A percentile compares a stretch with the other conserved stretches of the same genome.
Conservation (phyloP, 2,888 invertebrate species). For the Lysandra coridon region DNA sequence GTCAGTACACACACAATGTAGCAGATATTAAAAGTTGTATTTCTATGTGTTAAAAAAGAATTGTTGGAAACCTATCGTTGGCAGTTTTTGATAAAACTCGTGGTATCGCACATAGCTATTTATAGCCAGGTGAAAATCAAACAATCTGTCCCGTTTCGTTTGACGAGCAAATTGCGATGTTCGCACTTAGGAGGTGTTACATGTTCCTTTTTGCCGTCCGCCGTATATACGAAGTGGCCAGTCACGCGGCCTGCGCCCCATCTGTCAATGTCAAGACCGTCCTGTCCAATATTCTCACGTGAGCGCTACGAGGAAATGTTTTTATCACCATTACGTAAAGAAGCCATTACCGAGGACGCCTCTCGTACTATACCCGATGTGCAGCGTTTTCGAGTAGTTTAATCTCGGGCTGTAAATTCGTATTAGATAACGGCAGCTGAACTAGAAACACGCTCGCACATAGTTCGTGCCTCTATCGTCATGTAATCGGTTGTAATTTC, state of each 20-base stretch:
- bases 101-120: not conserved
- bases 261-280: constrained; percentile 63
- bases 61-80: not conserved
- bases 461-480: constrained; percentile 59
- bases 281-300: constrained; percentile 61
- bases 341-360: constrained; percentile 63
- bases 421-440: constrained; percentile 65
- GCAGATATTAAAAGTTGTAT: not conserved
- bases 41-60: not conserved
- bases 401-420: constrained; percentile 69
- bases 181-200: constrained; percentile 43
- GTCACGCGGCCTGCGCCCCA: constrained; percentile 52
- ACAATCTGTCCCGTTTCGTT: constrained; percentile 39
- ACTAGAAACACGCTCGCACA: constrained; percentile 60
- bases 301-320: constrained; percentile 63
- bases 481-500: constrained; percentile 40
- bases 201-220: constrained; percentile 39
- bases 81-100: not conserved
- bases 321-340: constrained; percentile 64
- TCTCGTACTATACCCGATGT: constrained; percentile 51
- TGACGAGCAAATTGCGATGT: constrained; percentile 54
- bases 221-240: constrained; percentile 38
- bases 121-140: constrained; percentile 27
- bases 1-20: not conserved
- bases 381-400: constrained; percentile 53